A percentile compares a stretch with the other conserved stretches of the same genome.
Evolutionary conservation across 2,888 invertebrate genomes (phyloP).

Genomic region (Chorisops tibialis): DNA sequence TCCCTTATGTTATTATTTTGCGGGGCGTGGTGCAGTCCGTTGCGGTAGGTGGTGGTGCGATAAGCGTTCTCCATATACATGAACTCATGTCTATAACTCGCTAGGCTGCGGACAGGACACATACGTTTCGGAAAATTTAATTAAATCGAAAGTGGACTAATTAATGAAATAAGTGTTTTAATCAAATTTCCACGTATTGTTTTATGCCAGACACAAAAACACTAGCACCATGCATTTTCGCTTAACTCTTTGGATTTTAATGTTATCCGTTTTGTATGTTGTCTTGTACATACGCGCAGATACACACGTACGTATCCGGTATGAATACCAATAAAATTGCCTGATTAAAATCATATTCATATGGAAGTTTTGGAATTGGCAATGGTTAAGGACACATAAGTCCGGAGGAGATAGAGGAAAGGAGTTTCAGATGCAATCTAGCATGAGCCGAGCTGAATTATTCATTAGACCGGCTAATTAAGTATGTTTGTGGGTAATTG

Average conservation of each 20-base stretch:
- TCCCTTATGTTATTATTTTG: neutral
- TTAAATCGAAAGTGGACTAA: slow-evolving; percentile 21
- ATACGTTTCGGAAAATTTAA: slow-evolving; percentile 4
- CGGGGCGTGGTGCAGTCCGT: neutral
- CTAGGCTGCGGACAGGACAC: neutral
- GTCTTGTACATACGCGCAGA: neutral
- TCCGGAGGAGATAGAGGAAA: neutral
- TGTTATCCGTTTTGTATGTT: slow-evolving; percentile 3
- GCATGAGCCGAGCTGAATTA: slow-evolving; percentile 9
- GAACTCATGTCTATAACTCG: too few relatives aligned
- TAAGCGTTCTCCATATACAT: too few relatives aligned
- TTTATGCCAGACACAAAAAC: too few relatives aligned
- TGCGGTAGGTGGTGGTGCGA: neutral
- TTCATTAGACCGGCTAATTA: slow-evolving; percentile 19
- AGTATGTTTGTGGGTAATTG: slow-evolving; percentile 17
- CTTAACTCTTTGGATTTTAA: slow-evolving; percentile 1
- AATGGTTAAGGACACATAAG: neutral
- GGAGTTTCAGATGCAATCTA: neutral
- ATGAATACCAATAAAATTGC: too few relatives aligned
- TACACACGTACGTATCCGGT: neutral
- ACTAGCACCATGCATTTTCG: too few relatives aligned
- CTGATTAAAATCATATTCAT: too few relatives aligned
- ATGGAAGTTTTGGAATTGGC: too few relatives aligned
- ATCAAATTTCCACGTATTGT: slow-evolving; percentile 3
- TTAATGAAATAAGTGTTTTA: slow-evolving; percentile 9